Conservation (phyloP, 2,888 invertebrate genomes). For the Tolmerus cingulatus region DNA sequence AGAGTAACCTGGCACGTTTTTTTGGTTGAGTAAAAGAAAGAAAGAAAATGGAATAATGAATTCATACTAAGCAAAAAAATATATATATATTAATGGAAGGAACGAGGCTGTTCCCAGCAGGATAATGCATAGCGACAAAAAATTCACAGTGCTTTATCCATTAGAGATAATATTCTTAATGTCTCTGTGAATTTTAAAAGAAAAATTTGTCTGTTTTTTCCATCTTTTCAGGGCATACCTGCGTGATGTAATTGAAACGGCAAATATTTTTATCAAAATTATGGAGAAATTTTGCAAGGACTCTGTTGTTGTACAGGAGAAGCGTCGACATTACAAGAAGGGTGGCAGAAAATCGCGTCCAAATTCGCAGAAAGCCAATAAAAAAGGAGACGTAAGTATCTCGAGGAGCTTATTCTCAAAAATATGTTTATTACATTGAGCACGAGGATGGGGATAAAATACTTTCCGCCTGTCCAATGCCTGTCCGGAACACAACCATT, state of each 20-base stretch:
- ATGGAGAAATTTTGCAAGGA: slow-evolving; percentile 76
- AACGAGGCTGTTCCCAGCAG: not conserved
- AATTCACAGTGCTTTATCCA: not conserved
- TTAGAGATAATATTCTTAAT: not conserved
- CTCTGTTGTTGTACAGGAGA: slow-evolving; percentile 76
- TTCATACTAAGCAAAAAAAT: not conserved
- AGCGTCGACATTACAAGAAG: slow-evolving; percentile 59
- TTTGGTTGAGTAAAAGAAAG: not conserved
- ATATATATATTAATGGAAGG: not conserved
- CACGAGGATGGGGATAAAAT: slow-evolving; percentile 9
- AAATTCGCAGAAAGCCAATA: slow-evolving; percentile 62
- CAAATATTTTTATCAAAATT: slow-evolving; percentile 91
- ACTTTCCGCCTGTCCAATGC: not conserved
- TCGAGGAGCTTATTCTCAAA: slow-evolving; percentile 3
- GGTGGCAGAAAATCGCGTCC: slow-evolving; percentile 50
- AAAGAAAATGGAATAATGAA: not conserved
- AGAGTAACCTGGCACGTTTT: not conserved
- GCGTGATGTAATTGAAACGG: slow-evolving; percentile 87
- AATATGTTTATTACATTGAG: slow-evolving; percentile 20
- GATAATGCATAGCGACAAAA: not conserved
- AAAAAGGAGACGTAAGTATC: slow-evolving; percentile 46
- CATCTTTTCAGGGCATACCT: slow-evolving; percentile 72
- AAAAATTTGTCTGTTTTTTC: not conserved
- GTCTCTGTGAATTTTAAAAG: not conserved
- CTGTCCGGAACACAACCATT: not conserved